phyloP scores from a whole-genome alignment of 2,888 invertebrate genomes.

The Rhogogaster chlorosoma region DNA sequence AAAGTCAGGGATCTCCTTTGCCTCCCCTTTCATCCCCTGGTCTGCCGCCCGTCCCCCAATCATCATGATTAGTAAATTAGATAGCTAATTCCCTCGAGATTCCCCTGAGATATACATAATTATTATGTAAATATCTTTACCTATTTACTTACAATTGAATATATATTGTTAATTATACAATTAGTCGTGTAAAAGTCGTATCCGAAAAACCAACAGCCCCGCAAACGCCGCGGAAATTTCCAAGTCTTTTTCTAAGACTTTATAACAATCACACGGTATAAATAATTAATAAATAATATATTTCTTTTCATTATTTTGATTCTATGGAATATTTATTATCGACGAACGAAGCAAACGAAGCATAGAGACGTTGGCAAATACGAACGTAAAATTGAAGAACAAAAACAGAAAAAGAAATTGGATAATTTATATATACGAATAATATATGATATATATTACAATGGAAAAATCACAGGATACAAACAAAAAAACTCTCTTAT shows the following conservation, averaged over 20 bases:
- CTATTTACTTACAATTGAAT: constrained; percentile 2
- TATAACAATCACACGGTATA: not conserved
- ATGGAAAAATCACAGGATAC: not conserved
- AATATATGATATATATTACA: not conserved
- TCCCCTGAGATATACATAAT: constrained; percentile 17
- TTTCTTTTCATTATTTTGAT: constrained; percentile 23
- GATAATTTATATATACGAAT: not conserved
- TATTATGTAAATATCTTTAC: not conserved
- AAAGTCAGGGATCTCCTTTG: constrained; percentile 36
- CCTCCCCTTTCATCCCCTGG: constrained; percentile 9
- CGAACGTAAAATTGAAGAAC: not conserved
- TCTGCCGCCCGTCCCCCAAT: constrained; percentile 33
- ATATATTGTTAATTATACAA: constrained; percentile 14
- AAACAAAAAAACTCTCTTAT: not conserved
- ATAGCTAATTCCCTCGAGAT: constrained; percentile 4
- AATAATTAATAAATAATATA: constrained; percentile 14
- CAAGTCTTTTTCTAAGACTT: not conserved
- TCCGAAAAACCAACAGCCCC: not conserved
- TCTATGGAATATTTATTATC: not conserved
- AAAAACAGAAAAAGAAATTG: too few species aligned
- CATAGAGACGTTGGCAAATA: constrained; percentile 46
- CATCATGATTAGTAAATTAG: constrained; percentile 1
- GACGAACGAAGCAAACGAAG: constrained; percentile 38
- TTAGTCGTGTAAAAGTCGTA: not conserved
- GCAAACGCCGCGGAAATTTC: not conserved